Conservation (phyloP, 2,113 vertebrate genomes). For the Prinia subflava region DNA sequence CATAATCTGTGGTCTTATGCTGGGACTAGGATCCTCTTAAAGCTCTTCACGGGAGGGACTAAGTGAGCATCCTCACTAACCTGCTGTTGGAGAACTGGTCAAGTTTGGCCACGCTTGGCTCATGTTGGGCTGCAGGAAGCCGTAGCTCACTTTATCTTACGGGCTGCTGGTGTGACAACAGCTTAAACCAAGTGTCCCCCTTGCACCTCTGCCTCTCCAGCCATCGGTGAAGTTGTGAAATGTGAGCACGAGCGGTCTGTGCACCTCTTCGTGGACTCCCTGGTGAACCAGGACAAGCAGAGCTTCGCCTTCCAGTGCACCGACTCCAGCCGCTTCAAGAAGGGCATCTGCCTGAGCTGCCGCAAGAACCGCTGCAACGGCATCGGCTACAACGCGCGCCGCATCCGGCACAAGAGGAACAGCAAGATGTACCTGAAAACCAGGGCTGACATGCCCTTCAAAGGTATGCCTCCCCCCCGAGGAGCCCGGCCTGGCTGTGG, state of each 20-base stretch:
- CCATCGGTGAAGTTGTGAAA: conserved; percentile 84
- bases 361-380: conserved; percentile 92
- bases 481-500: accelerated
- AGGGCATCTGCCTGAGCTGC: conserved; percentile 96
- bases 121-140: background rate
- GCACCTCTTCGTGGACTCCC: conserved; percentile 92
- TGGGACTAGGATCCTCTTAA: background rate
- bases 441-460: conserved; percentile 88
- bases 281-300: conserved; percentile 89
- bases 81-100: background rate
- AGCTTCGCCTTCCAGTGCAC: conserved; percentile 93
- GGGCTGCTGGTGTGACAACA: background rate
- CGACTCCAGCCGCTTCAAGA: conserved; percentile 88
- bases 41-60: background rate
- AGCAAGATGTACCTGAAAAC: conserved; percentile 97
- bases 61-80: background rate
- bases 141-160: accelerated
- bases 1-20: background rate
- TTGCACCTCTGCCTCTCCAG: conserved; percentile 56
- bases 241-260: conserved; percentile 94
- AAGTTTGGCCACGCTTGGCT: background rate
- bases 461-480: conserved; percentile 72
- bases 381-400: conserved; percentile 90
- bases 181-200: background rate
- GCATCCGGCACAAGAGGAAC: conserved; percentile 83